Percentiles rank a stretch among this genome's conserved stretches.
These are phyloP conservation scores for Pachycephala philippinensis DNA, from an alignment of 2,113 vertebrate genomes.

Conservation along the genomic window DNA sequence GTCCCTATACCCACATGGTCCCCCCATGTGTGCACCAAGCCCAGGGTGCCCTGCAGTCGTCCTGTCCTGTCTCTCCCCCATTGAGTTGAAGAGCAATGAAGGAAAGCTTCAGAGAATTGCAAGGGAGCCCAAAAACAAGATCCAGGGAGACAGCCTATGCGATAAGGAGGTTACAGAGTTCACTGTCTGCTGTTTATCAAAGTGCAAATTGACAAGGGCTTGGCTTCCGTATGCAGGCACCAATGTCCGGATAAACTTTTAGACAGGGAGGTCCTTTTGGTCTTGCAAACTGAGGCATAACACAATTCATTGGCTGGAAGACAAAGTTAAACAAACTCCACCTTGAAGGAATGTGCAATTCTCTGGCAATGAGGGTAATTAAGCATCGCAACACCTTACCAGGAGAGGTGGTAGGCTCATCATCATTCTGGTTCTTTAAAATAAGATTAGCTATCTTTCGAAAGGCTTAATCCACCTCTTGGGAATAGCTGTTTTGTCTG, in stretches of 20 bases:
- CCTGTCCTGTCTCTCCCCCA: not conserved
- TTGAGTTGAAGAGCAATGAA: not conserved
- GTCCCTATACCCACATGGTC: accelerated
- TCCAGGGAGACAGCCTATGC: not conserved
- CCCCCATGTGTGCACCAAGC: accelerated
- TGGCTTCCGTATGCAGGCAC: not conserved
- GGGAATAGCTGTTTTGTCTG: not conserved
- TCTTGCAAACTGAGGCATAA: not conserved
- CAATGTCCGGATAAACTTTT: not conserved
- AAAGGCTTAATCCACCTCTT: not conserved
- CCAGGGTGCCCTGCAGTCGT: not conserved
- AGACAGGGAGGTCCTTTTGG: not conserved
- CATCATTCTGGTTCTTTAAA: not conserved
- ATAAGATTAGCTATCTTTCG: not conserved
- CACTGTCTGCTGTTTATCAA: not conserved
- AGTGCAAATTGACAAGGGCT: not conserved
- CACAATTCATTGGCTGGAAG: not conserved
- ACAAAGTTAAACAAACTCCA: not conserved
- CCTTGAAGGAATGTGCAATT: not conserved
- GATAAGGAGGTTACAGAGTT: not conserved
- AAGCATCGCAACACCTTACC: not conserved
- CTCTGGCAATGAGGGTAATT: not conserved
- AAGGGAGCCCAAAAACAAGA: not conserved
- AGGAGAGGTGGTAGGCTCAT: not conserved
- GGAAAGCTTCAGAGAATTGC: not conserved